A percentile compares a stretch with the other conserved stretches of the same genome.
phyloP scores from a whole-genome alignment of 2,888 invertebrate species.

The Agrilus mali region DNA sequence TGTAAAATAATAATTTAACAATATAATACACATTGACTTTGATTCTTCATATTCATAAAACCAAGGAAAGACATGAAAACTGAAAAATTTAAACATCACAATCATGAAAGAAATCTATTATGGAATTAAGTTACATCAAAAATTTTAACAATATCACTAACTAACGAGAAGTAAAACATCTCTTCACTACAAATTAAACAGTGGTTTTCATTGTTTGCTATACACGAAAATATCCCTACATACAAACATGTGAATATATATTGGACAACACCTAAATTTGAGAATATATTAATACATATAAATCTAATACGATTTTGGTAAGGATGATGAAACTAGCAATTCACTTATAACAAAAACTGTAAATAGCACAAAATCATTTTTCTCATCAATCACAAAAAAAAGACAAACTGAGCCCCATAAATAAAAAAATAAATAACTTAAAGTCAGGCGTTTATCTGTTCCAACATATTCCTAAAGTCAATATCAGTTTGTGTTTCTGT shows the following conservation, averaged over 20 bases:
- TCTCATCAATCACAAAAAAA: conserved; percentile 4
- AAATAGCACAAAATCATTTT: neutral
- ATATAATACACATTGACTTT: too few species aligned
- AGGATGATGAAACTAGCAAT: too few species aligned
- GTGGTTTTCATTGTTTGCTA: conserved; percentile 3
- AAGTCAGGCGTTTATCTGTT: conserved; percentile 33
- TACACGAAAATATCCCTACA: neutral
- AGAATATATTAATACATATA: conserved; percentile 1
- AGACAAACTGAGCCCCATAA: conserved; percentile 6
- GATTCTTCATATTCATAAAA: too few species aligned
- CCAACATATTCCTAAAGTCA: conserved; percentile 29
- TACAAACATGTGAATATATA: neutral
- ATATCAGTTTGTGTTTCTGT: conserved; percentile 43
- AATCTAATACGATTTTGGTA: neutral
- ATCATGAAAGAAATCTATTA: too few species aligned
- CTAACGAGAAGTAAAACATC: too few species aligned
- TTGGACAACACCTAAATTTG: conserved; percentile 4
- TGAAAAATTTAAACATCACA: too few species aligned
- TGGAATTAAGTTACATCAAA: too few species aligned
- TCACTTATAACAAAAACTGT: too few species aligned
- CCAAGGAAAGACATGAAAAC: too few species aligned
- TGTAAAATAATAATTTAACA: too few species aligned
- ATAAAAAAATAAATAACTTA: conserved; percentile 16
- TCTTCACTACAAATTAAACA: neutral
- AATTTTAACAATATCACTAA: too few species aligned